Base-by-base conservation (phyloP, 2,113 vertebrate genomes). In the Trichechus manatus region DNA sequence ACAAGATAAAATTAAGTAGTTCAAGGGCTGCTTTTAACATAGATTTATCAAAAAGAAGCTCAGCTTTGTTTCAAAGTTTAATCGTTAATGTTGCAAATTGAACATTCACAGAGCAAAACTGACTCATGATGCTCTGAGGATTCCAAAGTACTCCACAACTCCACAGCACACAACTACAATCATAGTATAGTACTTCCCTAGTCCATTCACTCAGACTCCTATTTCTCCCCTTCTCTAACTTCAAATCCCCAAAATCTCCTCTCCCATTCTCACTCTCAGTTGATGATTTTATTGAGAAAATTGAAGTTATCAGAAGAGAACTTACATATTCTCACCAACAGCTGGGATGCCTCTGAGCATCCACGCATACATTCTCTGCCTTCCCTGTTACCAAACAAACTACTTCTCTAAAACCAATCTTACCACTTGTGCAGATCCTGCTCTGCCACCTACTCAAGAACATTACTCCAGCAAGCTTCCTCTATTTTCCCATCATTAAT, bases 1-100 rank as follows among this genome's bases (percentile, higher is more conserved):
- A 97, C 23, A 72, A 96, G 75, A 84, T 87, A 92, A 97, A 97
- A 80, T 83, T 95, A 94, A 95, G 77, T 61, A 83, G 27, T 61
- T 87, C 68, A 84, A 96, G 50, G n/a, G 25, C 56, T 87, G 50
- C 47, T 97, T 92, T 64, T 87, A 86, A 86, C 74, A 75, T 25
- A 89, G 14, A 74, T 64, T 91, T 85, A 93, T 72, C 56, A 81
- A 42, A 96, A 82, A 84, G 42, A 83, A 79, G 39, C 78, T 89
- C 64, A 59, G 36, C 36, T 90, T 94, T 91, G 47, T 81, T 95
- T 96, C 70, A 66, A 91, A 95, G 20, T 70, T 77, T 94, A 92
- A 92, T 63, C 42, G 42, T n/a, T 79, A 84, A 83, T 56, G 23
- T 33, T 86, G 19, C 84, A 89, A 93, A 83, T 63, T 22, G 80